These are phyloP conservation scores for Dynastes grantii DNA, from an alignment of 2,888 invertebrate genomes.

Conservation along the genomic window DNA sequence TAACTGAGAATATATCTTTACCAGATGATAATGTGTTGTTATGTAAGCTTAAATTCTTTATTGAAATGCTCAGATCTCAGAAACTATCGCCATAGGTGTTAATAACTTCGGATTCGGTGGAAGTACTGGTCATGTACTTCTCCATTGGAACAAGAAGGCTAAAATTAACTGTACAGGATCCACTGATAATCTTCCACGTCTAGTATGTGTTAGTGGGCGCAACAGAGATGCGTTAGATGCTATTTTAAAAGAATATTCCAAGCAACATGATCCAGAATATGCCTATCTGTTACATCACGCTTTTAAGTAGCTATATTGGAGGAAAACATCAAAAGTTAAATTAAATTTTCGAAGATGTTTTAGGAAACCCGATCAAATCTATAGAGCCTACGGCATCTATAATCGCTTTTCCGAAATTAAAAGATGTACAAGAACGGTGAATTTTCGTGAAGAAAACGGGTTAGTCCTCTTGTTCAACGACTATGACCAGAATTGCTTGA, in stretches of 20 bases:
- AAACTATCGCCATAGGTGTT: conserved; percentile 64
- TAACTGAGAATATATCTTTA: conserved; percentile 81
- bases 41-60: conserved; percentile 68
- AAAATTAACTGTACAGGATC: too few species aligned
- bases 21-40: conserved; percentile 75
- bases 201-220: too few species aligned
- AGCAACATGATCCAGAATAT: too few species aligned
- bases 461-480: background rate
- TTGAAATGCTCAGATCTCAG: background rate
- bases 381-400: background rate
- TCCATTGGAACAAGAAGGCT: too few species aligned
- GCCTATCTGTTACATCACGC: too few species aligned
- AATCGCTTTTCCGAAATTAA: background rate
- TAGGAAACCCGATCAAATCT: background rate
- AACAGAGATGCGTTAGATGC: too few species aligned
- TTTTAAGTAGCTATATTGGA: too few species aligned
- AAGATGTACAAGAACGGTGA: background rate
- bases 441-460: background rate
- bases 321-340: too few species aligned
- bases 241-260: too few species aligned
- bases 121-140: too few species aligned
- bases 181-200: too few species aligned
- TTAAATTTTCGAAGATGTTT: too few species aligned
- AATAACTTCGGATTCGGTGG: conserved; percentile 79
- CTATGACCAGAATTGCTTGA: conserved; percentile 10